Evolutionary conservation across 1,140 invertebrate species (phyloP).

Genomic region (Xylocopa sonorina): DNA sequence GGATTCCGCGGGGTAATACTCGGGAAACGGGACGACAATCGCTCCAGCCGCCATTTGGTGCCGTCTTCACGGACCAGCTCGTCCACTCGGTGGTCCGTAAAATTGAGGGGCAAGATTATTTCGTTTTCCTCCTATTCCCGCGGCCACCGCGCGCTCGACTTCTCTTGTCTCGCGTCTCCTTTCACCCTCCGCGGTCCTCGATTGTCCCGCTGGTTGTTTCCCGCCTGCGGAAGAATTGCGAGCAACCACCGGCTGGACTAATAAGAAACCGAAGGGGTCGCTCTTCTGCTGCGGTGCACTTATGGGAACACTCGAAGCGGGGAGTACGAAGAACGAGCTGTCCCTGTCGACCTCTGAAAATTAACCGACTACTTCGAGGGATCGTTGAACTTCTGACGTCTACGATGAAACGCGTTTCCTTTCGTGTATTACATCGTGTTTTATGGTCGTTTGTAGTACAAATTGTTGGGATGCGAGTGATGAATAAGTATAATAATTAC

Average conservation of each 20-base stretch:
- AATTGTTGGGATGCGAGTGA: no score
- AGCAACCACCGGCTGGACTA: slow-evolving; percentile 53
- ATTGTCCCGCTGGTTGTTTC: slow-evolving; percentile 37
- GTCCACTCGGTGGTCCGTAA: slow-evolving; percentile 70
- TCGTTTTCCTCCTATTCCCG: slow-evolving; percentile 42
- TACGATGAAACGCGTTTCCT: not conserved
- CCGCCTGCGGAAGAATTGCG: slow-evolving; percentile 37
- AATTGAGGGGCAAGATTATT: slow-evolving; percentile 75
- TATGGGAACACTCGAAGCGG: slow-evolving; percentile 37
- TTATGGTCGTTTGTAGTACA: not conserved
- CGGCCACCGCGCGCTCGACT: no score
- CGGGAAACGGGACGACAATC: slow-evolving; percentile 36
- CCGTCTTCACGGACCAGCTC: slow-evolving; percentile 67
- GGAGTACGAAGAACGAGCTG: slow-evolving; percentile 1
- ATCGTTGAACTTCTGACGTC: slow-evolving; percentile 2
- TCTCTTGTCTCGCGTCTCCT: not conserved
- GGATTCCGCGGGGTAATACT: slow-evolving; percentile 56
- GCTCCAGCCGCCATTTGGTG: slow-evolving; percentile 63
- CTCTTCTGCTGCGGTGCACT: slow-evolving; percentile 36
- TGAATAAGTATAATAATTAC: no score
- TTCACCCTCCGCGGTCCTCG: not conserved
- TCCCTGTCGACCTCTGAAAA: slow-evolving; percentile 34
- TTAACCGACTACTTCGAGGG: slow-evolving; percentile 37
- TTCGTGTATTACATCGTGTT: no score
- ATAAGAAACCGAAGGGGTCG: slow-evolving; percentile 59